A percentile compares a stretch with the other conserved stretches of the same genome.
phyloP scores from a whole-genome alignment of 2,113 vertebrate species.

The Oxyura jamaicensis region DNA sequence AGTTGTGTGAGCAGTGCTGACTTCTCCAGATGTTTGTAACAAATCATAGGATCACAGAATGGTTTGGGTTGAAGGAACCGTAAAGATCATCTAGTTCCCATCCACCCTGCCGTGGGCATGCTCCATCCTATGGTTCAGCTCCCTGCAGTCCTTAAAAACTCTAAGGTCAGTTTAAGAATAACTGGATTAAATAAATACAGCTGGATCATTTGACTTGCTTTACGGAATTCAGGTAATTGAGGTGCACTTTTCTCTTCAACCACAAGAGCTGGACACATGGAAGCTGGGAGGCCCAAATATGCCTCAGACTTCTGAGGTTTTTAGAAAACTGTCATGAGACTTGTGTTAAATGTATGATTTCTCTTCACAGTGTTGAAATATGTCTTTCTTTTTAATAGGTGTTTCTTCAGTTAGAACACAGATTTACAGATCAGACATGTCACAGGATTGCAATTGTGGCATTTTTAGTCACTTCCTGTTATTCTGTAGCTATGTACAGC shows the following conservation, averaged over 20 bases:
- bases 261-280: background rate
- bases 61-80: background rate
- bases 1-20: background rate
- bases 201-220: background rate
- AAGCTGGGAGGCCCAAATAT: background rate
- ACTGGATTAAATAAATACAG: background rate
- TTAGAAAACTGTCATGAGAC: background rate
- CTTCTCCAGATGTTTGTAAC: background rate
- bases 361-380: background rate
- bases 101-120: background rate
- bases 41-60: background rate
- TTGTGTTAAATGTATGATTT: background rate
- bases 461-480: conserved; percentile 31
- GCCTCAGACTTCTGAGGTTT: background rate
- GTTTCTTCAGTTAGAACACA: background rate
- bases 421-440: background rate
- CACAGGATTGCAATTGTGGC: background rate
- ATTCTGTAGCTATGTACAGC: background rate
- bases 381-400: background rate
- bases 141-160: background rate
- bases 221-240: background rate
- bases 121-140: background rate
- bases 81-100: background rate
- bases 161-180: background rate
- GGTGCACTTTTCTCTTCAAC: background rate